phyloP scores from a whole-genome alignment of 2,888 invertebrate species.

The Podabrus alpinus region DNA sequence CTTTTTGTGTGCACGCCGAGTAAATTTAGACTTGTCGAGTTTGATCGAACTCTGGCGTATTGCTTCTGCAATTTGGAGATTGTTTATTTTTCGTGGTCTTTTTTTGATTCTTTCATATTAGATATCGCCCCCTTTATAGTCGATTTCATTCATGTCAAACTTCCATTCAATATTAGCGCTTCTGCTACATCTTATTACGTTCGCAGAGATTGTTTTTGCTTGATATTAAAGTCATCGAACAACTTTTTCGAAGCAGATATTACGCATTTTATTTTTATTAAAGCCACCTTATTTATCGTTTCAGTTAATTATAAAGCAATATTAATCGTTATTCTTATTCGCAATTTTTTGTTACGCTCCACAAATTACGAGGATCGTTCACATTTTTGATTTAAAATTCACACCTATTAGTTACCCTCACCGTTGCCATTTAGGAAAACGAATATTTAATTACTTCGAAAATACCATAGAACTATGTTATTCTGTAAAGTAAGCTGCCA shows the following conservation, averaged over 20 bases:
- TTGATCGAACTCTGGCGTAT: constrained; percentile 29
- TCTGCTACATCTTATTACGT: constrained; percentile 23
- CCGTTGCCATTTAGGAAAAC: no score
- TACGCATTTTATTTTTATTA: constrained; percentile 11
- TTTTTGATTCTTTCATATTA: constrained; percentile 28
- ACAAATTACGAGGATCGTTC: no score
- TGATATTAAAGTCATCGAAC: constrained; percentile 9
- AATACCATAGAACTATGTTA: no score
- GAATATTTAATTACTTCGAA: no score
- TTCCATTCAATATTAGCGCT: constrained; percentile 21
- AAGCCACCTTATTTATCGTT: not conserved
- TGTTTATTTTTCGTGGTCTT: constrained; percentile 30
- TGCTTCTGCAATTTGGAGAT: constrained; percentile 30
- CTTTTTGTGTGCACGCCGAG: constrained; percentile 42
- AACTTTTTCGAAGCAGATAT: constrained; percentile 1
- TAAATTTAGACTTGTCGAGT: constrained; percentile 31
- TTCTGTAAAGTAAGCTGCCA: no score
- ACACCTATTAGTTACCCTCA: not conserved
- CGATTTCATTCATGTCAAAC: constrained; percentile 23
- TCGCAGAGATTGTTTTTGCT: constrained; percentile 19
- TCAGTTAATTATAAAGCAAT: not conserved
- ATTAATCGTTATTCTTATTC: no score
- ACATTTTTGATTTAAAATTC: no score
- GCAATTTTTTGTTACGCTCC: no score
- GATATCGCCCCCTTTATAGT: constrained; percentile 23